These are phyloP conservation scores for Balaeniceps rex DNA, from an alignment of 2,113 vertebrate species.

Conservation along the genomic window DNA sequence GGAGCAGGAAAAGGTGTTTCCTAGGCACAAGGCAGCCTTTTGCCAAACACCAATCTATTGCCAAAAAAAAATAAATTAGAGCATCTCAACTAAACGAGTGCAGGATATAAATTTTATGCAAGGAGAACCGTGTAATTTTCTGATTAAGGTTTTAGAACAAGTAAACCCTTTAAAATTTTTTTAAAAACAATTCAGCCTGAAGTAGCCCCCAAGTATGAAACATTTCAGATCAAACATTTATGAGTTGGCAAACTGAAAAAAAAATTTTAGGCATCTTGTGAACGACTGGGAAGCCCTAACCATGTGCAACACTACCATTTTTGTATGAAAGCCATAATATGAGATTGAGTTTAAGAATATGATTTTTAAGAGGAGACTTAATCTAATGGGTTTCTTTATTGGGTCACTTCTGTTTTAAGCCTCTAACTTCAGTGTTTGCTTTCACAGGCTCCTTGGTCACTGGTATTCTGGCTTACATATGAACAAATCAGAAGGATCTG, in stretches of 20 bases:
- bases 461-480: constrained; percentile 87
- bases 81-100: neutral
- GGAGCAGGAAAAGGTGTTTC: neutral
- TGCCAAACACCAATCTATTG: neutral
- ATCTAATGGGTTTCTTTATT: neutral
- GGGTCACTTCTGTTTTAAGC: constrained; percentile 3
- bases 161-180: neutral
- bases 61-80: neutral
- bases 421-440: constrained; percentile 60
- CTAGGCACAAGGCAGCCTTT: neutral
- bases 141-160: neutral
- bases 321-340: neutral
- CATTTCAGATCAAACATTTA: neutral
- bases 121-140: neutral
- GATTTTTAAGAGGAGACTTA: neutral
- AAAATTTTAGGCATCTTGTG: neutral
- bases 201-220: neutral
- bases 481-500: constrained; percentile 81
- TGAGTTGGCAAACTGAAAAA: neutral
- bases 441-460: constrained; percentile 85
- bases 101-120: neutral
- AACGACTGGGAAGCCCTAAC: neutral
- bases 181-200: neutral
- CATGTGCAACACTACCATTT: neutral
- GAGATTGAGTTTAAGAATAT: neutral